Percentiles rank a stretch among this genome's conserved stretches.
phyloP scores from a whole-genome alignment of 1,140 invertebrate genomes.

The Drosophila micromelanica region DNA sequence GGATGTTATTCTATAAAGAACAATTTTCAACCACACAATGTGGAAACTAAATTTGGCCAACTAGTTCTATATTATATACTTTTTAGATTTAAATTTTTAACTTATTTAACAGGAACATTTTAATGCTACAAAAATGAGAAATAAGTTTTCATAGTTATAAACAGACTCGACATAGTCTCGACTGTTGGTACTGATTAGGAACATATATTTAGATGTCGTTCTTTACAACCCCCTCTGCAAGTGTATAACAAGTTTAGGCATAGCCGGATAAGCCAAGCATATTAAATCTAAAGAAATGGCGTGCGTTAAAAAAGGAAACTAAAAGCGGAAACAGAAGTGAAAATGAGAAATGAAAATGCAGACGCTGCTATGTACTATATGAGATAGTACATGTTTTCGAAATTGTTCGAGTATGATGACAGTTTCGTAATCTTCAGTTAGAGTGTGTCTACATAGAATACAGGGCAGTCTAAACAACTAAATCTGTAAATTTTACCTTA shows the following conservation, averaged over 20 bases:
- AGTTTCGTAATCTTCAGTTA: constrained; percentile 28
- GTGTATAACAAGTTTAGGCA: background rate
- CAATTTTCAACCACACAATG: too few species aligned
- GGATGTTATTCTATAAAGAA: background rate
- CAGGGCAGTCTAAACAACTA: constrained; percentile 37
- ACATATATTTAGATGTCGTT: too few species aligned
- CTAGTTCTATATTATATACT: too few species aligned
- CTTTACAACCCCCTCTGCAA: background rate
- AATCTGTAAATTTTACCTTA: constrained; percentile 17
- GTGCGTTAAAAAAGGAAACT: constrained; percentile 17
- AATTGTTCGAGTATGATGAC: constrained; percentile 33
- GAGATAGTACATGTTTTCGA: constrained; percentile 8
- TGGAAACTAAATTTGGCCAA: too few species aligned
- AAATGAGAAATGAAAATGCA: constrained; percentile 29
- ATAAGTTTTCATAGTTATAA: too few species aligned
- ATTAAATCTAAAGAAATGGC: constrained; percentile 35
- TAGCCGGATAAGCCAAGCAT: constrained; percentile 15
- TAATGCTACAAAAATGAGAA: too few species aligned
- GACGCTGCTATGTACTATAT: constrained; percentile 17
- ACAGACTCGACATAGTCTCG: too few species aligned
- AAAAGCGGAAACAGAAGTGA: constrained; percentile 43
- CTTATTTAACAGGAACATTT: too few species aligned
- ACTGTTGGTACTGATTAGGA: too few species aligned
- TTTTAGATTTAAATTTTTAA: too few species aligned
- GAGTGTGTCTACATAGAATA: constrained; percentile 22